These are phyloP conservation scores for Philereme transversata DNA, from an alignment of 2,888 invertebrate genomes.

Conservation along the genomic window DNA sequence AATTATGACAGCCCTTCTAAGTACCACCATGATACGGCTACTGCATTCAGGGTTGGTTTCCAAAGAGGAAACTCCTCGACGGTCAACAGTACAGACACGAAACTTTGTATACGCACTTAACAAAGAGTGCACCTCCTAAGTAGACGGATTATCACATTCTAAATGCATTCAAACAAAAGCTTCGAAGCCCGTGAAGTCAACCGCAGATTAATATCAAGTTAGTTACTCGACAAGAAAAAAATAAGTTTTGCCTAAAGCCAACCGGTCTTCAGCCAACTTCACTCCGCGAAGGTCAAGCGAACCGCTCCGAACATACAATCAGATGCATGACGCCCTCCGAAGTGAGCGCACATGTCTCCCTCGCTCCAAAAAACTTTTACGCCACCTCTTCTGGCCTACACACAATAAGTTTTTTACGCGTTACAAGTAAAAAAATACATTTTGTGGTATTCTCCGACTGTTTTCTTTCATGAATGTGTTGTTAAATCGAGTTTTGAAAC, in stretches of 20 bases:
- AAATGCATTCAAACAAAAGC: constrained; percentile 31
- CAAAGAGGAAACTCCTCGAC: too few relatives aligned
- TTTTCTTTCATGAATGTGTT: constrained; percentile 31
- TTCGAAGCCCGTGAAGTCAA: constrained; percentile 47
- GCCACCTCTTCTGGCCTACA: constrained; percentile 49
- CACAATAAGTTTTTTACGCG: constrained; percentile 53
- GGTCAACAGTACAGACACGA: too few relatives aligned
- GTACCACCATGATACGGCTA: too few relatives aligned
- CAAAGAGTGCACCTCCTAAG: constrained; percentile 6
- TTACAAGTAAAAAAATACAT: constrained; percentile 44
- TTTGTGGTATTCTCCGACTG: constrained; percentile 31
- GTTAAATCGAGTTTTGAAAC: constrained; percentile 27
- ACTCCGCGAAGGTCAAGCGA: constrained; percentile 72
- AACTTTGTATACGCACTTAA: too few relatives aligned
- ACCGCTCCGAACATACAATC: constrained; percentile 38
- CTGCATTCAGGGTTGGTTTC: too few relatives aligned
- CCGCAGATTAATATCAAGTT: constrained; percentile 40
- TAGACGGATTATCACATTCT: constrained; percentile 25
- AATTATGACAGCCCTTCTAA: too few relatives aligned
- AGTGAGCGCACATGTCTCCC: constrained; percentile 48
- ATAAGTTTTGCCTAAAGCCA: constrained; percentile 76
- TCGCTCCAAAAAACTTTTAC: constrained; percentile 56
- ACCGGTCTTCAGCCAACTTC: constrained; percentile 75
- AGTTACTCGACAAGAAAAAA: constrained; percentile 51
- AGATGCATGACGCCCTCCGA: constrained; percentile 35